These are phyloP conservation scores for Cephus nigrinus DNA, from an alignment of 2,888 invertebrate genomes.

Conservation along the genomic window DNA sequence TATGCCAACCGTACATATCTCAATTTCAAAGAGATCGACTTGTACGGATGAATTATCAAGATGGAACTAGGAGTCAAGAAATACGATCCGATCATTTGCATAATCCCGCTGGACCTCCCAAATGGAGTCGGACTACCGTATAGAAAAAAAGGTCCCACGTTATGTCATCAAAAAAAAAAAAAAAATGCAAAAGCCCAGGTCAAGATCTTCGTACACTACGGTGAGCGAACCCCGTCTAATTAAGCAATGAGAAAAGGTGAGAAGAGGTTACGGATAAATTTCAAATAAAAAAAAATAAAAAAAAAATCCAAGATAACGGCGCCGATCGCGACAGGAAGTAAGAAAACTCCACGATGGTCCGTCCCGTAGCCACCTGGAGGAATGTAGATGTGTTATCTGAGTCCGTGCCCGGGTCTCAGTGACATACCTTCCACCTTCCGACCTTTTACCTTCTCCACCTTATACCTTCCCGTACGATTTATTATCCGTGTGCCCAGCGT, in stretches of 20 bases:
- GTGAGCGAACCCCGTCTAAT: too few species aligned
- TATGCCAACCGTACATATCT: too few species aligned
- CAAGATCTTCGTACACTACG: too few species aligned
- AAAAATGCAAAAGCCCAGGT: too few species aligned
- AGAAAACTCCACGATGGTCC: background rate
- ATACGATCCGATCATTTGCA: background rate
- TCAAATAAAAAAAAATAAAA: too few species aligned
- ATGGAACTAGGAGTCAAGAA: constrained; percentile 1
- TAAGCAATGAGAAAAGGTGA: too few species aligned
- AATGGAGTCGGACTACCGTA: too few species aligned
- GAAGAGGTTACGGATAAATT: too few species aligned
- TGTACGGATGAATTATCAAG: background rate
- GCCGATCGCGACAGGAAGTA: constrained; percentile 1
- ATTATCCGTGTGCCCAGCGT: constrained; percentile 33
- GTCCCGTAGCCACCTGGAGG: background rate
- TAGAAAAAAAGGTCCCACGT: too few species aligned
- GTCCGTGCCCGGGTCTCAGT: constrained; percentile 14
- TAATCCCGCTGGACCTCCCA: too few species aligned
- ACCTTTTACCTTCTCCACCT: constrained; percentile 21
- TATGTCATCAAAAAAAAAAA: too few species aligned
- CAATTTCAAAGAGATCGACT: too few species aligned
- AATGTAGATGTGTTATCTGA: constrained; percentile 4
- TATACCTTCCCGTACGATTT: constrained; percentile 27
- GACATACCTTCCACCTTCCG: constrained; percentile 23
- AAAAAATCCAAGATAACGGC: background rate